Evolutionary conservation across 1,140 invertebrate species (phyloP), one percentile per base, ranked within the genome.

Genomic region (Orussus abietinus): DNA sequence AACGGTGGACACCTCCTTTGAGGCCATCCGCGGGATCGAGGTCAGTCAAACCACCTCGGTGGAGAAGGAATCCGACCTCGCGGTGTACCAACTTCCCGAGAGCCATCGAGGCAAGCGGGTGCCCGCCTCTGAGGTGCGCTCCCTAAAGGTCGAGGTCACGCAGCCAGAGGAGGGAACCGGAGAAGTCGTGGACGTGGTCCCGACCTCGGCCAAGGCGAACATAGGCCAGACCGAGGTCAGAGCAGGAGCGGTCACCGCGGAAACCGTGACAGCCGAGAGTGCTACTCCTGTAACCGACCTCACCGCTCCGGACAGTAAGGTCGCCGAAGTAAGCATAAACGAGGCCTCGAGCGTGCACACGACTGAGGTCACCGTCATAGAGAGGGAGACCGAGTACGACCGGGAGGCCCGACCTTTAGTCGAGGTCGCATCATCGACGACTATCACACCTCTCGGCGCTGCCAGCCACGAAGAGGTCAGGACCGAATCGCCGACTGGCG

Each of bases 101-200:
- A 62, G 62, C 18, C 76, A 81, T 47, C 74, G 62, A 44, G 72
- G 74, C 3, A 80, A 78, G 69, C 46, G 63, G 21, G 62, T 73
- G 3, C 66, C 77, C 7, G 66, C 70, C 1, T 77, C 80, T 51
- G 65, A 77, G 14, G 49, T 80, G 0, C 62, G 75, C 44, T 79
- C 79, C n/a, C 59, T 78, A 28, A 59, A 81, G 44, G 67, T 81
- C 26, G 77, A 82, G 63, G 78, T 83, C 73, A 76, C 77, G 12
- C 61, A 66, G 39, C 53, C 73, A 11, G 69, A 80, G 44, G 74
- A 77, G 54, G 64, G 66, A 35, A 46, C 78, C 10, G 72, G 66
- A 12, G 39, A 68, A 26, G 40, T 82, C n/a, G 45, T 56, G 3
- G 52, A 75, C 50, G 59, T 70, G 13, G 36, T 48, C 42, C 54